Evolutionary conservation across 2,888 invertebrate genomes (phyloP), one percentile per base, ranked within the genome.

Genomic region (Drosophila villosipedis): DNA sequence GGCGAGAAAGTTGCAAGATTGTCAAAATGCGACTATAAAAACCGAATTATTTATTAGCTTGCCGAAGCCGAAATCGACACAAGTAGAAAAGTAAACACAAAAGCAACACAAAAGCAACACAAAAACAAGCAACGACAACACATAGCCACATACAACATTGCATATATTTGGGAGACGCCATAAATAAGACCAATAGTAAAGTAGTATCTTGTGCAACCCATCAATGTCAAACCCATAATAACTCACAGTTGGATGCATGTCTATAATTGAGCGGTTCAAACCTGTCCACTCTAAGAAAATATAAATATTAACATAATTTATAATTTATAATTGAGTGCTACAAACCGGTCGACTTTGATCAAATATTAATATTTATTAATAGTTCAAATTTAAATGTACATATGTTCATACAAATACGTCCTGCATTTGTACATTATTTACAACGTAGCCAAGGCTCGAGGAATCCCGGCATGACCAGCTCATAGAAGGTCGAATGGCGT

Each of bases 401-500:
- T 33, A 52, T 60, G 1, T 43, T 28, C 25, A 50, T 50, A n/a
- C 16, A 35, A 25, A n/a, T 28, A 39, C 25, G 31, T 62, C 28
- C 0, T 6, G 33, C 6, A 33, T 37, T 12, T 14, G 1, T 9
- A 19, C 1, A 43, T 35, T 55, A 74, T 39, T 67, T 41, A 33
- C 88, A 88, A n/a, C 68, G 64, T 0, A 84, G 54, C 85, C 85
- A 85, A 2, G 83, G 67, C 47, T 85, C 85, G n/a, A 88, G 66
- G 52, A 73, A 68, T 0, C 92, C 92, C 10, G 82, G 74, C 6
- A 90, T 68, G 0, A 86, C 76, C 19, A 91, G 78, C 62, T 92
- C 91, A 66, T 91, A 90, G 76, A 93, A 92, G n/a, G 81, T 72
- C 0, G 91, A 37, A 0, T 84, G 66, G 0, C 84, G 78, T 3